A percentile compares a stretch with the other conserved stretches of the same genome.
phyloP scores from a whole-genome alignment of 2,888 invertebrate species.

The Tanypteryx hageni region DNA sequence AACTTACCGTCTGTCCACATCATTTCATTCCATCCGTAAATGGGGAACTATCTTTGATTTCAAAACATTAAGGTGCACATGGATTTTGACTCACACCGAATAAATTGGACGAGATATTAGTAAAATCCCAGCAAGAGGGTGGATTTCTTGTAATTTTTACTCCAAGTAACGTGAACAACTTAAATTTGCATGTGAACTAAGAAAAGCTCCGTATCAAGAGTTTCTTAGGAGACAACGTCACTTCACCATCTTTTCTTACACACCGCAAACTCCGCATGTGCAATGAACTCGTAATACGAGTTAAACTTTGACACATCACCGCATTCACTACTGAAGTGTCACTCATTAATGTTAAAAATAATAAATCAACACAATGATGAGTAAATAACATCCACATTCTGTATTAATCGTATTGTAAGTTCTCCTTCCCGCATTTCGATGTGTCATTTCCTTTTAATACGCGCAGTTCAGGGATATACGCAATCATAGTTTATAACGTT shows the following conservation, averaged over 20 bases:
- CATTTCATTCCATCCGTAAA: background rate
- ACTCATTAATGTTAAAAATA: background rate
- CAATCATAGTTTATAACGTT: background rate
- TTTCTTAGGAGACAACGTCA: background rate
- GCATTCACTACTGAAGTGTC: background rate
- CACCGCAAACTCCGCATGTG: too few species aligned
- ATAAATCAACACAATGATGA: background rate
- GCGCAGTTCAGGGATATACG: background rate
- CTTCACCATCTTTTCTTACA: background rate
- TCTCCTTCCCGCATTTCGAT: background rate
- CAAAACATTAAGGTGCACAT: constrained; percentile 42
- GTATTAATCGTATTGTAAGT: background rate
- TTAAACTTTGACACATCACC: background rate
- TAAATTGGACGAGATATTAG: constrained; percentile 40
- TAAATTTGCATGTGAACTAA: constrained; percentile 5
- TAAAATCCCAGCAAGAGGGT: background rate
- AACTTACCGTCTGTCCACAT: too few species aligned
- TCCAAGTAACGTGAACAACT: constrained; percentile 16
- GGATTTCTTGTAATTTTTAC: background rate
- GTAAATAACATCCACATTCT: background rate
- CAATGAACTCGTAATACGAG: too few species aligned
- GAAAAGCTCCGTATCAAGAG: background rate
- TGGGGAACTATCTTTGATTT: background rate
- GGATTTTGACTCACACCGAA: constrained; percentile 52
- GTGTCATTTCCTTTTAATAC: background rate